Percentiles rank a stretch among this genome's conserved stretches.
Evolutionary conservation across 1,140 invertebrate genomes (phyloP).

Genomic region (Zaprionus kolodkinae): DNA sequence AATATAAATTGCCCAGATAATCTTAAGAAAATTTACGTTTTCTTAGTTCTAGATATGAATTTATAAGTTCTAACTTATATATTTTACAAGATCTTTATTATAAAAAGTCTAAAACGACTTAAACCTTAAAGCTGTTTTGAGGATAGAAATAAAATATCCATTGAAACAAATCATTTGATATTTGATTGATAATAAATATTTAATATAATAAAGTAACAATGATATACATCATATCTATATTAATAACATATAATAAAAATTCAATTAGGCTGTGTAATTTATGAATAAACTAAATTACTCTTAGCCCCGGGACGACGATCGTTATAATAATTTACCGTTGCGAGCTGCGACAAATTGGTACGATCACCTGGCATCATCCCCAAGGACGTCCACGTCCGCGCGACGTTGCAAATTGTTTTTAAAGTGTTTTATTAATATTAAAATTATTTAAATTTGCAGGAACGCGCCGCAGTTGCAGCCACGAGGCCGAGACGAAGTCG

Average conservation of each 20-base stretch:
- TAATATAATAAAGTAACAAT: background rate
- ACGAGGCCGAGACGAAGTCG: background rate
- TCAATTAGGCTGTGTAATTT: background rate
- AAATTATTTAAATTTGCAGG: conserved; percentile 68
- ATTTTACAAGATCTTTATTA: too few relatives aligned
- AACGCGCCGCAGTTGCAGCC: background rate
- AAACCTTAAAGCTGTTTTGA: too few relatives aligned
- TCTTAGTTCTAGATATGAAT: too few relatives aligned
- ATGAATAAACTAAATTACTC: background rate
- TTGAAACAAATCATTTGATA: too few relatives aligned
- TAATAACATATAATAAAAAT: background rate
- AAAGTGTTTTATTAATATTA: conserved; percentile 76
- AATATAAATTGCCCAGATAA: too few relatives aligned
- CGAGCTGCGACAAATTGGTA: background rate
- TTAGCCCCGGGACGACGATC: background rate
- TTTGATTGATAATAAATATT: background rate
- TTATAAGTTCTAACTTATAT: too few relatives aligned
- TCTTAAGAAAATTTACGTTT: too few relatives aligned
- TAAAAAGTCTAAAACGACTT: too few relatives aligned
- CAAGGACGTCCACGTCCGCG: conserved; percentile 14
- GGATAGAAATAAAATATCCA: too few relatives aligned
- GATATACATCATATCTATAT: background rate
- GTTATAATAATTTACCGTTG: background rate
- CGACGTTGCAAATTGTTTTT: conserved; percentile 70
- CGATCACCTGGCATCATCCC: background rate